Base-by-base conservation (phyloP, 2,888 invertebrate genomes). In the Drosophila infuscata region DNA sequence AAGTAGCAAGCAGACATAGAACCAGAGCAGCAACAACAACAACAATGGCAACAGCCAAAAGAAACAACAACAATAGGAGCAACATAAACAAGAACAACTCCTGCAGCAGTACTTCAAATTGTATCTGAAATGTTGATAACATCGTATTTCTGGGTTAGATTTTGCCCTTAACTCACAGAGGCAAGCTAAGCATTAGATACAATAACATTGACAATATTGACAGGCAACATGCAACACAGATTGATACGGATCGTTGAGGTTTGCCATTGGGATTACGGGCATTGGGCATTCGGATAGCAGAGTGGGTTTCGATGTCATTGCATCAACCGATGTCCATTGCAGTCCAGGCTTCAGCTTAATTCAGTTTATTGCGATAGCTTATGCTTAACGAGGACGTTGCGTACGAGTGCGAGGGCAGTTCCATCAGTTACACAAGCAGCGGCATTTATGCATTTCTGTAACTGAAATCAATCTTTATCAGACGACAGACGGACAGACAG, bases 71-170 rank as follows among this genome's bases (percentile, higher is more conserved):
- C 25, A 46, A 46, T 46, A 2, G 46, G 8, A 8, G 15, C 46
- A 15, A 46, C 53, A 59, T 20, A 33, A 46, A 52, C 43, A 69
- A 35, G 59, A 63, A 29, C 60, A 56, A 68, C 49, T 32, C 12
- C 51, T 29, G 20, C 59, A 64, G 71, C 36, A 63, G 61, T 76
- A 54, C 61, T 71, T 64, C 63, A 71, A 66, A 72, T 76, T 84
- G 87, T 79, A 72, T 75, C 75, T 60, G 71, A 78, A 88, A 72
- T 58, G 78, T 80, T 80, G 88, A 89, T 82, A 88, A 72, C 76
- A 80, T 78, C 83, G 68, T 70, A 80, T 77, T 84, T 67, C 54
- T 74, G 82, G 61, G 70, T 74, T 70, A 56, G 67, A 67, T 70
- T 72, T 64, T 70, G 61, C 43, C 56, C 29, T 46, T 70, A 49